Conservation (phyloP, 2,797 vertebrate species). For the Schizothorax lantsangensis region DNA sequence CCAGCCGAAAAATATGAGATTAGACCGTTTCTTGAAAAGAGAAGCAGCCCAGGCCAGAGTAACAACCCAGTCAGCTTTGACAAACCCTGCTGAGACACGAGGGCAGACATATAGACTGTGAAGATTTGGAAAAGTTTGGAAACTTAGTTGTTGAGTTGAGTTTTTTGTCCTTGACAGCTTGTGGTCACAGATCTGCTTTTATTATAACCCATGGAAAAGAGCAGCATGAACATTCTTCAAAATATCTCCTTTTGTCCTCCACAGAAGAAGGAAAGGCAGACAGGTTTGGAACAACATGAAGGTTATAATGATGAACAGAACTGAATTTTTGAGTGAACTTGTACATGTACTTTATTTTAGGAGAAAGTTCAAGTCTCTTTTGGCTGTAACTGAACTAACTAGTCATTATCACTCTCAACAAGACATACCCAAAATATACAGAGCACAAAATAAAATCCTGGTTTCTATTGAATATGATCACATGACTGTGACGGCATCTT, state of each 20-base stretch:
- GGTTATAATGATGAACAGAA: not conserved
- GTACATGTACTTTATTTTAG: not conserved
- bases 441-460: not conserved
- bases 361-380: no score
- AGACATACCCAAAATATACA: not conserved
- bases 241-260: not conserved
- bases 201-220: not conserved
- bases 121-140: not conserved
- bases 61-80: constrained; percentile 4
- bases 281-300: not conserved
- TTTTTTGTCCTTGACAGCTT: not conserved
- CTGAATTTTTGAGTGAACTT: not conserved
- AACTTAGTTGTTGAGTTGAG: not conserved
- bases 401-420: constrained; percentile 4
- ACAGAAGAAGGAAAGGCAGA: not conserved
- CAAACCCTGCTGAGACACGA: not conserved
- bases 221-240: not conserved
- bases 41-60: not conserved
- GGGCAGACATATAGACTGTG: no score
- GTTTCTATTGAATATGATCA: not conserved
- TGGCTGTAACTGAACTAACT: not conserved
- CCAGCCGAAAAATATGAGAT: not conserved
- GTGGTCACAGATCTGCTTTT: not conserved
- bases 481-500: not conserved
- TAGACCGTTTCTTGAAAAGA: constrained; percentile 8